Conservation (phyloP, 2,888 invertebrate genomes). For the Cinara cedri region DNA sequence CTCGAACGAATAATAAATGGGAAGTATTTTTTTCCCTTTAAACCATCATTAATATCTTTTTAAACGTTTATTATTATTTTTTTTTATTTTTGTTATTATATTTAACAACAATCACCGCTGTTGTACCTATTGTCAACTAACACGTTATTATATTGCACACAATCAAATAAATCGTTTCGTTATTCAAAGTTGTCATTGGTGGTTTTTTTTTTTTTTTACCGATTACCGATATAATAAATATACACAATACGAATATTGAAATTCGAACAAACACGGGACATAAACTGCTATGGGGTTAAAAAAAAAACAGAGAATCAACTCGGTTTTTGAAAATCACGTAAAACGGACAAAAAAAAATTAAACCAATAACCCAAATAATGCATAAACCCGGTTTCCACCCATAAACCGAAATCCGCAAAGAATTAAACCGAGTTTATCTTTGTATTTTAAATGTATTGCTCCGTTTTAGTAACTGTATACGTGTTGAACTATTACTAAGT, state of each 20-base stretch:
- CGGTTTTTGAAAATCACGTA: too few species aligned
- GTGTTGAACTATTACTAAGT: too few species aligned
- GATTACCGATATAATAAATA: neutral
- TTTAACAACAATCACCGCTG: neutral
- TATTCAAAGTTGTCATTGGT: conserved; percentile 22
- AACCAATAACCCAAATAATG: too few species aligned
- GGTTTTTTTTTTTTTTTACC: neutral
- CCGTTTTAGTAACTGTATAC: too few species aligned
- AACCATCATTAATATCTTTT: conserved; percentile 42
- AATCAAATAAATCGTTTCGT: conserved; percentile 12
- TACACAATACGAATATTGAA: neutral
- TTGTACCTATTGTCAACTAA: neutral
- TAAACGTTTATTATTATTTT: conserved; percentile 1
- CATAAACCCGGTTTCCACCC: too few species aligned
- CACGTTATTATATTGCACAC: neutral
- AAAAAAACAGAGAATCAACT: too few species aligned
- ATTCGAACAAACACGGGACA: too few species aligned
- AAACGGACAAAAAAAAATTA: too few species aligned
- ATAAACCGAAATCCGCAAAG: too few species aligned
- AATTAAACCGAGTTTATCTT: too few species aligned
- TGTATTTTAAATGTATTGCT: too few species aligned
- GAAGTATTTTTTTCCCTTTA: neutral
- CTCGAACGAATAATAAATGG: neutral
- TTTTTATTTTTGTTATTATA: neutral
- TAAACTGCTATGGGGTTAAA: too few species aligned